Conservation (phyloP, 1,140 invertebrate genomes). For the Trachelipus rathkii region DNA sequence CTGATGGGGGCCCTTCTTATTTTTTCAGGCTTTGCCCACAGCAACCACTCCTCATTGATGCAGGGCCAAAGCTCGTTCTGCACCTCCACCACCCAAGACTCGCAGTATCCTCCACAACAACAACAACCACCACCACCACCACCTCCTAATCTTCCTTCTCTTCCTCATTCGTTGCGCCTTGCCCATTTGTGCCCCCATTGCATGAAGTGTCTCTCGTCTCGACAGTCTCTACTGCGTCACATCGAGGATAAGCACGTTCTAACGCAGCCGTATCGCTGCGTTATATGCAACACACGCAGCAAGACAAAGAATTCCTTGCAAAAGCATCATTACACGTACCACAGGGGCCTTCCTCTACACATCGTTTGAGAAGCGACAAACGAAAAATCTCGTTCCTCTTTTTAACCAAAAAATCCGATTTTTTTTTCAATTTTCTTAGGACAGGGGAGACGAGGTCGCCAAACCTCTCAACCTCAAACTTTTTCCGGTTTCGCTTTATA, state of each 20-base stretch:
- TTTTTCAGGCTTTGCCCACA: constrained; percentile 44
- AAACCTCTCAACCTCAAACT: too few relatives aligned
- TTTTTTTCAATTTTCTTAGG: too few relatives aligned
- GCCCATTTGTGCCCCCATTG: constrained; percentile 52
- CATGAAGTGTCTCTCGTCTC: constrained; percentile 55
- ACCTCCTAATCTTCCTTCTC: constrained; percentile 24
- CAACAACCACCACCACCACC: constrained; percentile 29
- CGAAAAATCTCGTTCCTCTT: too few relatives aligned
- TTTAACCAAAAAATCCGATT: too few relatives aligned
- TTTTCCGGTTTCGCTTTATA: too few relatives aligned
- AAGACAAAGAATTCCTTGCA: constrained; percentile 50
- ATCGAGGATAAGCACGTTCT: constrained; percentile 55
- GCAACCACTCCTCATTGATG: constrained; percentile 42
- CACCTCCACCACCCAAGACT: constrained; percentile 25
- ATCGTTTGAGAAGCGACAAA: constrained; percentile 29
- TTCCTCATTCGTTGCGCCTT: constrained; percentile 30
- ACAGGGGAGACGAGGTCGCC: too few relatives aligned
- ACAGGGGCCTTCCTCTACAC: constrained; percentile 46
- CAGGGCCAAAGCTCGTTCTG: constrained; percentile 32
- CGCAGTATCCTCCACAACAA: constrained; percentile 17
- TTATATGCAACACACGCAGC: constrained; percentile 48
- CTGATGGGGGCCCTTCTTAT: constrained; percentile 43
- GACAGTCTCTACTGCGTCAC: constrained; percentile 57
- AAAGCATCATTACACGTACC: constrained; percentile 50
- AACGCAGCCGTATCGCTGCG: constrained; percentile 49